A percentile compares a stretch with the other conserved stretches of the same genome.
Conservation (phyloP, 2,797 vertebrate species). For the Triplophysa bombifrons region DNA sequence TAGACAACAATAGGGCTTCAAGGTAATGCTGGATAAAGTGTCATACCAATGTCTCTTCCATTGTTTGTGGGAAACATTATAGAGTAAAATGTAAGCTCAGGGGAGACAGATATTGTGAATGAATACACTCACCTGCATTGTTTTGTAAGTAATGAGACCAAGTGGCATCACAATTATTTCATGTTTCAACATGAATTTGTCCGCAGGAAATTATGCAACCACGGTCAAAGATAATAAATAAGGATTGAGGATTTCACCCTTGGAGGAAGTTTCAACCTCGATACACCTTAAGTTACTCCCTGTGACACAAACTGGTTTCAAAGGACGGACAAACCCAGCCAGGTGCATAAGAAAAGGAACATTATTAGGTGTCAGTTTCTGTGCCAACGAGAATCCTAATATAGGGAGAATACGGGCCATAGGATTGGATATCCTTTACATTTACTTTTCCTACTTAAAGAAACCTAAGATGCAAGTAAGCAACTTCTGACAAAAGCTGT, state of each 20-base stretch:
- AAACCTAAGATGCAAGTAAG: constrained; percentile 6
- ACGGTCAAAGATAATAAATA: constrained; percentile 6
- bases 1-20: constrained; percentile 64
- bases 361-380: not conserved
- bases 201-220: not conserved
- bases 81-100: constrained; percentile 19
- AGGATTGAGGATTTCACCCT: constrained; percentile 7
- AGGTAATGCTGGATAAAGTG: constrained; percentile 64
- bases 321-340: not conserved
- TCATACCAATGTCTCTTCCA: constrained; percentile 31
- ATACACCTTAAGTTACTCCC: not conserved
- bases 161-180: constrained; percentile 23
- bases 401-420: constrained; percentile 4
- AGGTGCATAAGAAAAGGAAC: not conserved
- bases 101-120: constrained; percentile 1
- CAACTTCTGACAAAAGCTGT: not conserved
- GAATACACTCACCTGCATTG: constrained; percentile 52
- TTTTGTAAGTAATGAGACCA: constrained; percentile 9
- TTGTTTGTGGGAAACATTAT: not conserved
- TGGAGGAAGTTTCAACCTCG: constrained; percentile 6
- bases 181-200: constrained; percentile 24
- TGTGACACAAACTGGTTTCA: constrained; percentile 16
- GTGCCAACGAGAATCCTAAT: not conserved
- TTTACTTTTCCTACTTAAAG: not conserved
- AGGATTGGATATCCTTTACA: not conserved